These are phyloP conservation scores for Neotoxoptera formosana DNA, from an alignment of 1,140 invertebrate species.

Conservation along the genomic window DNA sequence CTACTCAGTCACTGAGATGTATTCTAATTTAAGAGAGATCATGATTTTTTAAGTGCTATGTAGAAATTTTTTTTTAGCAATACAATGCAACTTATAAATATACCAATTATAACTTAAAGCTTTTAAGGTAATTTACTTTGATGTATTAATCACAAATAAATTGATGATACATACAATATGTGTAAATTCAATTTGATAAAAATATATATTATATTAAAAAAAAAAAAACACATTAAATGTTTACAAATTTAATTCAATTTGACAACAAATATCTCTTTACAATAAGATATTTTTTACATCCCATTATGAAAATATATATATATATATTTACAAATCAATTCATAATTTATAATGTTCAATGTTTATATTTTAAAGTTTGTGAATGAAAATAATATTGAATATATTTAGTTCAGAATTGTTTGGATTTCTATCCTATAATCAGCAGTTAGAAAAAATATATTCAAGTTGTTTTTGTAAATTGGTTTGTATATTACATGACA, in stretches of 20 bases:
- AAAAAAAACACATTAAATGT: no score
- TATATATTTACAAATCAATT: neutral
- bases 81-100: slow-evolving; percentile 6
- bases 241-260: neutral
- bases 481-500: neutral
- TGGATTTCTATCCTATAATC: neutral
- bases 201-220: neutral
- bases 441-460: neutral
- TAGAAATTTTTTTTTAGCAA: neutral
- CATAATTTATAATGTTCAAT: neutral
- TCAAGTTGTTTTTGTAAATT: neutral
- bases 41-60: neutral
- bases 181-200: neutral
- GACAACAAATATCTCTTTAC: neutral
- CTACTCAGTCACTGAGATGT: neutral
- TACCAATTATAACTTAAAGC: neutral
- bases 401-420: neutral
- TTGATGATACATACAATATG: neutral
- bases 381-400: neutral
- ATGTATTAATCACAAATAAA: neutral
- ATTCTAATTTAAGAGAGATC: neutral
- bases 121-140: neutral
- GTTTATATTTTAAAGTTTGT: neutral
- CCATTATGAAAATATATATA: neutral
- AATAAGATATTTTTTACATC: neutral